phyloP scores from a whole-genome alignment of 1,140 invertebrate genomes.

The Lucilia sericata region DNA sequence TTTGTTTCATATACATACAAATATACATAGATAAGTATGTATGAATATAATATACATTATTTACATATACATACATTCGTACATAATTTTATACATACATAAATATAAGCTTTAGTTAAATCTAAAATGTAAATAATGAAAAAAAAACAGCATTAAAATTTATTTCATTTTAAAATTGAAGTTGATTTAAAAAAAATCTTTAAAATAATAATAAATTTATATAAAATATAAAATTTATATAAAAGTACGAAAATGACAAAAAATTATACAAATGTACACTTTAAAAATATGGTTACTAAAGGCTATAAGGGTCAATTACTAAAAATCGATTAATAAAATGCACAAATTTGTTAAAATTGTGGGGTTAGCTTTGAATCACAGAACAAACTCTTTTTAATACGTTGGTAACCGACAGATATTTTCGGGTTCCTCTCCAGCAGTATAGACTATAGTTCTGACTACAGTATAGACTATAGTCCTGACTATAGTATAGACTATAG shows the following conservation, averaged over 20 bases:
- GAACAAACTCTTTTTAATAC: too few relatives aligned
- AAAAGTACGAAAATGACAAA: background rate
- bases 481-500: too few relatives aligned
- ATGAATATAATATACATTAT: background rate
- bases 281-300: background rate
- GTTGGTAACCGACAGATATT: too few relatives aligned
- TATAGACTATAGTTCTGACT: too few relatives aligned
- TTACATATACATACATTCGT: background rate
- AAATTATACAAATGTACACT: background rate
- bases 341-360: too few relatives aligned
- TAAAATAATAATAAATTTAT: slow-evolving; percentile 12
- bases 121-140: slow-evolving; percentile 18
- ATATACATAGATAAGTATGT: background rate
- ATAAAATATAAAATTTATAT: background rate
- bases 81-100: background rate
- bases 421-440: too few relatives aligned
- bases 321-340: too few relatives aligned
- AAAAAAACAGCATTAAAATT: background rate
- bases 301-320: too few relatives aligned
- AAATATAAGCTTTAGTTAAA: slow-evolving; percentile 5
- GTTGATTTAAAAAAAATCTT: background rate
- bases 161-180: slow-evolving; percentile 13
- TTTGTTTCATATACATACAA: background rate
- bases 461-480: too few relatives aligned
- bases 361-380: too few relatives aligned